Conservation (phyloP, 2,888 invertebrate genomes). For the Melinopterus prodromus region DNA sequence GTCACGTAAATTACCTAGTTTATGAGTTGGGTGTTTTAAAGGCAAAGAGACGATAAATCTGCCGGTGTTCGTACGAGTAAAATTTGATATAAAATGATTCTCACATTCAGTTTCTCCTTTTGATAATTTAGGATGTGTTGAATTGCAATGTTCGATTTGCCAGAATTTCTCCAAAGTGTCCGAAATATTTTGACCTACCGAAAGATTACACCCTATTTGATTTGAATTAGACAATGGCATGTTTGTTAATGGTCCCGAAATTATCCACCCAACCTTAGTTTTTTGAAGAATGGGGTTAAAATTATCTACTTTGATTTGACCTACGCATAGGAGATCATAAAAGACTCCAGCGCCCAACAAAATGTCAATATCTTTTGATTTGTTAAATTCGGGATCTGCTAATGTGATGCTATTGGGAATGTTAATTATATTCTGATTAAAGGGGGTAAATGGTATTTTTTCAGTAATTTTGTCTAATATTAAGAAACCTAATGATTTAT, state of each 20-base stretch:
- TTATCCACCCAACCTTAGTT: slow-evolving; percentile 18
- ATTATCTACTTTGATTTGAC: slow-evolving; percentile 28
- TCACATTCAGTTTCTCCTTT: slow-evolving; percentile 35
- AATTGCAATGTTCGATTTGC: slow-evolving; percentile 33
- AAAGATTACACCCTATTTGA: slow-evolving; percentile 25
- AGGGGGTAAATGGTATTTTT: slow-evolving; percentile 11
- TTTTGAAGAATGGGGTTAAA: slow-evolving; percentile 23
- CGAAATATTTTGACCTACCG: background rate
- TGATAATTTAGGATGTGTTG: background rate
- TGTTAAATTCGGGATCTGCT: slow-evolving; percentile 29
- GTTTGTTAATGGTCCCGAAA: background rate
- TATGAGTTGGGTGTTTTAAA: slow-evolving; percentile 16
- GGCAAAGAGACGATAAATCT: slow-evolving; percentile 36
- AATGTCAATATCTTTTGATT: background rate
- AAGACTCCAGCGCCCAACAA: slow-evolving; percentile 28
- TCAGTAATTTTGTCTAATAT: slow-evolving; percentile 17
- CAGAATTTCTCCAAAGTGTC: slow-evolving; percentile 31
- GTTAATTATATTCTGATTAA: slow-evolving; percentile 25
- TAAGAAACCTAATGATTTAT: background rate
- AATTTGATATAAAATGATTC: slow-evolving; percentile 28
- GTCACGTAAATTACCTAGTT: slow-evolving; percentile 32
- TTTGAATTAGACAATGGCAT: background rate
- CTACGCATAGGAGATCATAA: slow-evolving; percentile 30
- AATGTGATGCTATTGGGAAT: slow-evolving; percentile 31
- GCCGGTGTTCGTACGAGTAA: slow-evolving; percentile 5